Evolutionary conservation across 1,140 invertebrate genomes (phyloP).

Genomic region (Drosophila orosa): DNA sequence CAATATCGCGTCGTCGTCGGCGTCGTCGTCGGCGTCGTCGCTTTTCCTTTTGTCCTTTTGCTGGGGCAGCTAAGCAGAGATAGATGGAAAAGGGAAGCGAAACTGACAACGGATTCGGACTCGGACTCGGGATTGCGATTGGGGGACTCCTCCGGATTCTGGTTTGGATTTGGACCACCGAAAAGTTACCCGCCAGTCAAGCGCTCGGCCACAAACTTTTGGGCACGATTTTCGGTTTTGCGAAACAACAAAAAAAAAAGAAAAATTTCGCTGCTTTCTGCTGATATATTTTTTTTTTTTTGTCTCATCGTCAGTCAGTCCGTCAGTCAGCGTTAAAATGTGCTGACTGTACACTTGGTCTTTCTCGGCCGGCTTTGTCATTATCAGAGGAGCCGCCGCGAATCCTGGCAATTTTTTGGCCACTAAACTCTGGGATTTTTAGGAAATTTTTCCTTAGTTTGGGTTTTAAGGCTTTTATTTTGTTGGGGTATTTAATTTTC

Average conservation of each 20-base stretch:
- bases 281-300: constrained; percentile 7
- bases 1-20: constrained; percentile 71
- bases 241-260: constrained; percentile 36
- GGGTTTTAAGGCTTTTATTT: background rate
- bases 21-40: constrained; percentile 60
- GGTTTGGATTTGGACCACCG: constrained; percentile 26
- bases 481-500: background rate
- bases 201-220: constrained; percentile 59
- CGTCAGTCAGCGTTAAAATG: constrained; percentile 51
- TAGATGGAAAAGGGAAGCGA: constrained; percentile 51
- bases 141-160: constrained; percentile 17
- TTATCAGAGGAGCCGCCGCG: constrained; percentile 28
- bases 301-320: constrained; percentile 27
- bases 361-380: constrained; percentile 31
- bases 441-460: background rate
- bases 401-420: background rate
- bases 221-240: constrained; percentile 62
- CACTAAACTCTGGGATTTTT: constrained; percentile 19
- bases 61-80: constrained; percentile 26
- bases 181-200: constrained; percentile 61
- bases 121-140: constrained; percentile 24
- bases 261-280: background rate
- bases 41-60: constrained; percentile 48
- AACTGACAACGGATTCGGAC: constrained; percentile 54
- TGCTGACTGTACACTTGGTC: constrained; percentile 43